phyloP scores from a whole-genome alignment of 2,113 vertebrate genomes.

The Mystacornis crossleyi region DNA sequence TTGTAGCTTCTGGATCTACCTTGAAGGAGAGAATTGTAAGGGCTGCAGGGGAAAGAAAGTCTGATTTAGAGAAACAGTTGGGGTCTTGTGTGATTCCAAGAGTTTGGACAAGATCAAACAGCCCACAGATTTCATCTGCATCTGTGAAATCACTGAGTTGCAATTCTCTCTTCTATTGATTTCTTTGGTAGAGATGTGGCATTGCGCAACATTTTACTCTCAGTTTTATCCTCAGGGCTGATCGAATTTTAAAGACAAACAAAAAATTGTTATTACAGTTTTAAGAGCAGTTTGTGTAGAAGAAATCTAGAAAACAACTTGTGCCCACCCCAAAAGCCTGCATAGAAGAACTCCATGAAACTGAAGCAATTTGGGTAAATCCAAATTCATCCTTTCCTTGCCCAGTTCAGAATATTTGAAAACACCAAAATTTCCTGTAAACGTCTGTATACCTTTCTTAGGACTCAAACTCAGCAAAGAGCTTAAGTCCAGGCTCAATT shows the following conservation, averaged over 20 bases:
- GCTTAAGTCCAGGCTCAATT: background rate
- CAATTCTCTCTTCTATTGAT: background rate
- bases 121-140: background rate
- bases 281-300: background rate
- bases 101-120: background rate
- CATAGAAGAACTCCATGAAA: background rate
- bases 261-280: background rate
- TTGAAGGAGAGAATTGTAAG: background rate
- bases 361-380: background rate
- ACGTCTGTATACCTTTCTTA: background rate
- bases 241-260: background rate
- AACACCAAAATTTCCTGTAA: background rate
- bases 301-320: background rate
- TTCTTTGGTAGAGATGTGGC: background rate
- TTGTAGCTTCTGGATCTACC: background rate
- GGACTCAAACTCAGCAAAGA: background rate
- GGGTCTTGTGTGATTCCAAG: background rate
- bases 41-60: background rate
- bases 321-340: fast-evolving
- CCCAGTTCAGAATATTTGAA: background rate
- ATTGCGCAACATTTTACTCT: background rate
- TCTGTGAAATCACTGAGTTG: background rate
- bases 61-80: background rate
- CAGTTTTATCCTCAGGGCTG: background rate
- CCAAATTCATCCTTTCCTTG: background rate